These are phyloP conservation scores for Hiodon tergisus DNA, from an alignment of 2,113 vertebrate genomes.

Conservation along the genomic window DNA sequence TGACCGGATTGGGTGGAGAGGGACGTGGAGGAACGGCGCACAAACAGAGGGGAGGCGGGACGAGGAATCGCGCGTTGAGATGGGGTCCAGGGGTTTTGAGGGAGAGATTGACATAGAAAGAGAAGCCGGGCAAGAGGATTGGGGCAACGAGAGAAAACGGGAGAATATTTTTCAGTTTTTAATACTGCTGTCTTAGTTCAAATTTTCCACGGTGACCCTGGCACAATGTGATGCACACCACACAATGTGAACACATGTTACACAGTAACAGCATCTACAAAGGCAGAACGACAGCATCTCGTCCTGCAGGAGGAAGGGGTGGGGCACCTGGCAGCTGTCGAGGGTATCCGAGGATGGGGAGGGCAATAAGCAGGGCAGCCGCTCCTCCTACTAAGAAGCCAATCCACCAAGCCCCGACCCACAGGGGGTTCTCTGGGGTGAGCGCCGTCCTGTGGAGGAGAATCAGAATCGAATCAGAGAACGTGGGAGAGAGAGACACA, in stretches of 20 bases:
- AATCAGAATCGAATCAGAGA: background rate
- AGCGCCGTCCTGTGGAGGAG: slow-evolving; percentile 58
- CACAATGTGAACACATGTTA: background rate
- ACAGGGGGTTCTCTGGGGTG: slow-evolving; percentile 77
- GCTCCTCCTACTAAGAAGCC: slow-evolving; percentile 82
- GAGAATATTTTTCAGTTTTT: too few relatives aligned
- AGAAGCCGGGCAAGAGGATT: too few relatives aligned
- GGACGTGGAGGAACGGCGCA: background rate
- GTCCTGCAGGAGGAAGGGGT: background rate
- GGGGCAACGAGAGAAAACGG: too few relatives aligned
- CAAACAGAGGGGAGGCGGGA: background rate
- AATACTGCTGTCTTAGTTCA: too few relatives aligned
- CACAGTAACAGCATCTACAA: background rate
- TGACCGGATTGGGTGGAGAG: too few relatives aligned
- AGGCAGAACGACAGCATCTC: background rate
- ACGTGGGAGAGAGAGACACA: background rate
- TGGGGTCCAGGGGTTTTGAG: background rate
- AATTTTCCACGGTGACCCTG: background rate
- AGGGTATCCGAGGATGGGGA: slow-evolving; percentile 88
- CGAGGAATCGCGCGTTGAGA: background rate
- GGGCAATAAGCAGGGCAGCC: slow-evolving; percentile 67
- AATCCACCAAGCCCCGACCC: slow-evolving; percentile 95
- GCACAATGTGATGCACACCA: background rate
- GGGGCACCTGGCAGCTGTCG: slow-evolving; percentile 79
- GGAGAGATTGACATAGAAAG: too few relatives aligned